Evolutionary conservation across 2,888 invertebrate species (phyloP), one percentile per base, ranked within the genome.

Genomic region (Drosophila pseudotakahashii): DNA sequence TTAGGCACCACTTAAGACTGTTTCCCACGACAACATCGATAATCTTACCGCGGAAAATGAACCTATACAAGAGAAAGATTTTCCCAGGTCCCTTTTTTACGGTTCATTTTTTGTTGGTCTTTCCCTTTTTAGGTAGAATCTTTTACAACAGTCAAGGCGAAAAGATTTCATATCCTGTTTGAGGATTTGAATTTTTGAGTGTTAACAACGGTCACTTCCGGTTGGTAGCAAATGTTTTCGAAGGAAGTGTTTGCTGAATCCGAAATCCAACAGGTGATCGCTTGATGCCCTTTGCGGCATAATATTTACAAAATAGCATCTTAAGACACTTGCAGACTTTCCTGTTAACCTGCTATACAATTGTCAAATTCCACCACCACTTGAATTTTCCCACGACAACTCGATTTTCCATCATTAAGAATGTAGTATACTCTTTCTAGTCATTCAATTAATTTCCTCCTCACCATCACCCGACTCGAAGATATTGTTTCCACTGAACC

Each of bases 271-370:
- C 13, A 44, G 13, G 44, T n/a, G 3, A n/a, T 45, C 4, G 2
- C 1, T 26, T 3, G 26, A 26, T 26, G 26, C 26, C 26, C 26
- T 26, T 26, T 26, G 7, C 7, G 7, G 30, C 30, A 7, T 7
- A 30, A 30, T 7, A 30, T 7, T 30, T 30, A 7, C 7, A 30
- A 5, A 7, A 41, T 9, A 26, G 41, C n/a, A 16, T 14, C 10
- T 11, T 5, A 1, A 37, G 11, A 1, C 44, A 45, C 36, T 32
- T 51, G 9, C 34, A 11, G 0, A 4, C 4, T 3, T 36, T 50
- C 44, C 70, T 74, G 75, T n/a, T 32, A 3, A 13, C 70, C 73
- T 62, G 58, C 11, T 74, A 42, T 11, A n/a, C 23, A 62, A 57
- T 45, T 58, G 37, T 34, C 9, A 32, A 4, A 9, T 34, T 58